Evolutionary conservation across 1,140 invertebrate species (phyloP).

Genomic region (Diachasmimorpha longicaudata): DNA sequence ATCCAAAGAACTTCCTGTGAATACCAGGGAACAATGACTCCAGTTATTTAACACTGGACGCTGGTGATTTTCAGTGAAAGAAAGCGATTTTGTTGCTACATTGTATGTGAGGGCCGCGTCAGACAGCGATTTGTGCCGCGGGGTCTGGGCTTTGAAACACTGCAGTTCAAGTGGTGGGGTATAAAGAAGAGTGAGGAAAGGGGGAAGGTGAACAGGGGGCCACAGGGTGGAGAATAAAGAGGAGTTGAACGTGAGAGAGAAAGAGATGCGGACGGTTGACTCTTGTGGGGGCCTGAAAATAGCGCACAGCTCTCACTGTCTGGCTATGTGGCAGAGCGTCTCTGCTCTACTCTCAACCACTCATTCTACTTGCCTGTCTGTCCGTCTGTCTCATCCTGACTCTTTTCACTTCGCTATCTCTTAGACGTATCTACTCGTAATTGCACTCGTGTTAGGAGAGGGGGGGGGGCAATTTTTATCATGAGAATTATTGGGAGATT

Average conservation of each 20-base stretch:
- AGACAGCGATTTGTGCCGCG: background rate
- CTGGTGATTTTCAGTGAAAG: background rate
- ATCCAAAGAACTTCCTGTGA: background rate
- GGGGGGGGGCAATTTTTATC: background rate
- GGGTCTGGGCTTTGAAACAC: background rate
- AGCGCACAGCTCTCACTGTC: constrained; percentile 53
- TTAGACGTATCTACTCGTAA: background rate
- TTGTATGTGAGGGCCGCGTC: background rate
- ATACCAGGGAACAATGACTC: background rate
- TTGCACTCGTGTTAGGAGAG: background rate
- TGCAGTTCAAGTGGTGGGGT: background rate
- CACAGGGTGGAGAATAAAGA: background rate
- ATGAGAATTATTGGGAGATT: background rate
- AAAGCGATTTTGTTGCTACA: background rate
- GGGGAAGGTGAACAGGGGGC: background rate
- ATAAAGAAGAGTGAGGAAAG: background rate
- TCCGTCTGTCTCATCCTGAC: constrained; percentile 21
- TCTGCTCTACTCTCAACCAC: constrained; percentile 34
- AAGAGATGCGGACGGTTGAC: background rate
- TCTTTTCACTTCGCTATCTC: background rate
- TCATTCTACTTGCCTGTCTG: constrained; percentile 29
- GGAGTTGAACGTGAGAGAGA: background rate
- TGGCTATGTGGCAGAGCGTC: constrained; percentile 49
- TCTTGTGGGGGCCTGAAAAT: constrained; percentile 41
- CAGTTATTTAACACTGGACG: background rate